Evolutionary conservation across 1,140 invertebrate genomes (phyloP).

Genomic region (Lamellibrachia luymesi): DNA sequence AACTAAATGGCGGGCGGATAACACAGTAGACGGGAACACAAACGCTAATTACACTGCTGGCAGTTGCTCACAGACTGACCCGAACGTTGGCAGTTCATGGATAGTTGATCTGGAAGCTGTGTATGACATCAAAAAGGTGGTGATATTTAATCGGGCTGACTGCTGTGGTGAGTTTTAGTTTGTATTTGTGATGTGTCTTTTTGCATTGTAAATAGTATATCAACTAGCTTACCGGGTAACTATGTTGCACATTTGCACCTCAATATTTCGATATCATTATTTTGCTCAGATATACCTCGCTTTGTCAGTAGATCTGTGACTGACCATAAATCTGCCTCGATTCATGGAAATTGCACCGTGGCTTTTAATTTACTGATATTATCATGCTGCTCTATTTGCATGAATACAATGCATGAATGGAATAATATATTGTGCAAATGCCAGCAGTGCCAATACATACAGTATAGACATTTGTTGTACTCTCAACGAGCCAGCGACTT

Average conservation of each 20-base stretch:
- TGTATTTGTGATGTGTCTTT: background rate
- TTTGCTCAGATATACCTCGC: background rate
- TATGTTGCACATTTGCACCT: background rate
- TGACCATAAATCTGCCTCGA: too few species aligned
- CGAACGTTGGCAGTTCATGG: background rate
- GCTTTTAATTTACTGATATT: too few species aligned
- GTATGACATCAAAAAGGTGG: background rate
- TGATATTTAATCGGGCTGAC: background rate
- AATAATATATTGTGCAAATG: too few species aligned
- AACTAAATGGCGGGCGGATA: background rate
- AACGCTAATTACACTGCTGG: background rate
- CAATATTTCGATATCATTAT: background rate
- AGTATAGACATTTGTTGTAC: too few species aligned
- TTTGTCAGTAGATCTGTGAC: too few species aligned
- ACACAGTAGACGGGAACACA: background rate
- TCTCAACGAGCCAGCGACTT: too few species aligned
- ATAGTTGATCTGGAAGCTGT: background rate
- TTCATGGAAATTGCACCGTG: too few species aligned
- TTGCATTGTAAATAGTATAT: background rate
- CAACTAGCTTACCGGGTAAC: too few species aligned
- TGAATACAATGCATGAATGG: too few species aligned
- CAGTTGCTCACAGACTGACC: background rate
- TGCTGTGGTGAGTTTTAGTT: background rate
- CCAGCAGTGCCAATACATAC: too few species aligned
- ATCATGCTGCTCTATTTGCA: too few species aligned